phyloP scores from a whole-genome alignment of 2,113 vertebrate species.

The Mus spicilegus region DNA sequence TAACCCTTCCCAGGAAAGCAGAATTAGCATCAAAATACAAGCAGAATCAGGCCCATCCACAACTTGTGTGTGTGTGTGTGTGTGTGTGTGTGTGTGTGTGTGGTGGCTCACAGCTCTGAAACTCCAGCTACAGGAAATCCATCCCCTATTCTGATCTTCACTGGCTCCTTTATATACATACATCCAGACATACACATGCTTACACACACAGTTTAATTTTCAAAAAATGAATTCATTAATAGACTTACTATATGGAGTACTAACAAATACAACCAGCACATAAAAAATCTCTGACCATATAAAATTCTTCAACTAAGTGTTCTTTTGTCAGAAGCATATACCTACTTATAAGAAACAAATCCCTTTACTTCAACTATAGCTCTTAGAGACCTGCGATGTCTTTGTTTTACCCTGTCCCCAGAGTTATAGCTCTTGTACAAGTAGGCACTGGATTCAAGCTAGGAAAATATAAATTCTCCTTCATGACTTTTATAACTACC shows the following conservation, averaged over 20 bases:
- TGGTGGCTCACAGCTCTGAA: not conserved
- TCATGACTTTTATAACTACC: conserved; percentile 1
- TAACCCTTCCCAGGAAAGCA: too few species aligned
- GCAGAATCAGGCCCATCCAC: too few species aligned
- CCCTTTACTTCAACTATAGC: conserved; percentile 1
- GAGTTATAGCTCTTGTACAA: not conserved
- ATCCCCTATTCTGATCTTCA: not conserved
- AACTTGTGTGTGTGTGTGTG: not conserved
- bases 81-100: not conserved
- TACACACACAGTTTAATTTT: not conserved
- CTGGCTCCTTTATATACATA: not conserved
- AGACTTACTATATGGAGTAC: not conserved
- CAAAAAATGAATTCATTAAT: not conserved
- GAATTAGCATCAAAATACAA: too few species aligned
- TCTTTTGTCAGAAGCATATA: not conserved
- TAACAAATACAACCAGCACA: not conserved
- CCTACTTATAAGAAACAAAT: not conserved
- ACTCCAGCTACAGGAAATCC: not conserved
- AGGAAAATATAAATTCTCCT: not conserved
- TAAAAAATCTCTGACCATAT: not conserved
- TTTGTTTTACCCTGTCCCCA: not conserved
- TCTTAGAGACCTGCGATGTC: not conserved
- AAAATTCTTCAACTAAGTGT: not conserved
- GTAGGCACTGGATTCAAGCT: not conserved
- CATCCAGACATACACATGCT: not conserved